These are phyloP conservation scores for Xanthorhoe designata DNA, from an alignment of 2,888 invertebrate genomes.

Conservation along the genomic window DNA sequence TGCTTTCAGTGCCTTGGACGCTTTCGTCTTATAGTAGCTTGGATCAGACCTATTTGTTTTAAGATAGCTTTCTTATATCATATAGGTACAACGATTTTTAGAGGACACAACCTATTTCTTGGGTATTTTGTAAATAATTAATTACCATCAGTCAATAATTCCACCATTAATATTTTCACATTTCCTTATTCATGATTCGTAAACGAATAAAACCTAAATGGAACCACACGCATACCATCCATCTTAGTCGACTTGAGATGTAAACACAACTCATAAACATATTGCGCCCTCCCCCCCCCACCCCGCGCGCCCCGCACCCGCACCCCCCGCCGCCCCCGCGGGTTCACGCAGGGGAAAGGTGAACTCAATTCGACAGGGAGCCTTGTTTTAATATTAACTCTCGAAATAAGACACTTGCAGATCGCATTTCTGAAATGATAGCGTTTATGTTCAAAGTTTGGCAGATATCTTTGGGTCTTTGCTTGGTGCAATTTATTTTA, in stretches of 20 bases:
- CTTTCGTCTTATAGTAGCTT: too few species aligned
- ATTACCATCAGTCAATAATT: too few species aligned
- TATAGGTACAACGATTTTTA: too few species aligned
- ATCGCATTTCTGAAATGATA: slow-evolving; percentile 19
- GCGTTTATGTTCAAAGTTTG: background rate
- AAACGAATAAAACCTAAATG: slow-evolving; percentile 9
- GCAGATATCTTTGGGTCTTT: too few species aligned
- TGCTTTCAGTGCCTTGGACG: too few species aligned
- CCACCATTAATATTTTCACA: background rate
- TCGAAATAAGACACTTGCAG: slow-evolving; percentile 13
- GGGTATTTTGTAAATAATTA: too few species aligned
- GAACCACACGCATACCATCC: slow-evolving; percentile 19
- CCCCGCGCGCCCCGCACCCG: background rate
- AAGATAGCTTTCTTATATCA: too few species aligned
- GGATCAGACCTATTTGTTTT: too few species aligned
- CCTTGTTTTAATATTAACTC: slow-evolving; percentile 27
- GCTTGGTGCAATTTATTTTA: background rate
- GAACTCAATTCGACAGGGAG: slow-evolving; percentile 26
- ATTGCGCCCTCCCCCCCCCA: slow-evolving; percentile 17
- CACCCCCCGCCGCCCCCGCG: background rate
- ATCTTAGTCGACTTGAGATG: slow-evolving; percentile 30
- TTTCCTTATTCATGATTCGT: background rate
- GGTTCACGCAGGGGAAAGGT: slow-evolving; percentile 24
- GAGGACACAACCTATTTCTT: too few species aligned
- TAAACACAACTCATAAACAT: slow-evolving; percentile 37